phyloP scores from a whole-genome alignment of 2,888 invertebrate species.

The Campoplex capitator region DNA sequence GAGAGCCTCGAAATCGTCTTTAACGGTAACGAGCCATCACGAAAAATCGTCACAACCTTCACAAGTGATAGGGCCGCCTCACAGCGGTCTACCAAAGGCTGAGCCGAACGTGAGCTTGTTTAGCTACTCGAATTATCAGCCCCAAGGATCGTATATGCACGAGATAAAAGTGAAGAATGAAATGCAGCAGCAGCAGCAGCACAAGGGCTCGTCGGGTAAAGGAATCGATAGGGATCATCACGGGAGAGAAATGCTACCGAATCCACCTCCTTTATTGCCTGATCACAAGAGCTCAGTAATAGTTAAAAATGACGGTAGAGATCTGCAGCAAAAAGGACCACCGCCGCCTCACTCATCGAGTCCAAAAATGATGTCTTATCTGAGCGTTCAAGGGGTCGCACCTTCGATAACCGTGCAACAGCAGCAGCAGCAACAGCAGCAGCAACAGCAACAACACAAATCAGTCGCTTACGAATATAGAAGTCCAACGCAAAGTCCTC shows the following conservation, averaged over 20 bases:
- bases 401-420: conserved; percentile 55
- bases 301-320: conserved; percentile 91
- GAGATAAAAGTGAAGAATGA: conserved; percentile 89
- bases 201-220: conserved; percentile 82
- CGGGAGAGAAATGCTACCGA: conserved; percentile 85
- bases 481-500: conserved; percentile 84
- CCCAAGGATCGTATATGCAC: conserved; percentile 84
- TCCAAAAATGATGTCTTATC: conserved; percentile 83
- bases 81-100: conserved; percentile 86
- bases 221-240: conserved; percentile 83
- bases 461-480: conserved; percentile 82
- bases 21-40: conserved; percentile 81
- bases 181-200: conserved; percentile 80
- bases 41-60: conserved; percentile 75
- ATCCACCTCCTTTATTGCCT: conserved; percentile 89
- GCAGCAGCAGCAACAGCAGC: conserved; percentile 63
- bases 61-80: conserved; percentile 73
- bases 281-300: conserved; percentile 92
- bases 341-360: conserved; percentile 83
- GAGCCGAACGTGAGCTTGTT: conserved; percentile 90
- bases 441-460: conserved; percentile 79
- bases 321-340: conserved; percentile 85
- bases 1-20: conserved; percentile 82
- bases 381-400: conserved; percentile 80
- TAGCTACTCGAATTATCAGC: conserved; percentile 88